Evolutionary conservation across 1,140 invertebrate genomes (phyloP), one percentile per base, ranked within the genome.

Genomic region (Oscheius sp.): DNA sequence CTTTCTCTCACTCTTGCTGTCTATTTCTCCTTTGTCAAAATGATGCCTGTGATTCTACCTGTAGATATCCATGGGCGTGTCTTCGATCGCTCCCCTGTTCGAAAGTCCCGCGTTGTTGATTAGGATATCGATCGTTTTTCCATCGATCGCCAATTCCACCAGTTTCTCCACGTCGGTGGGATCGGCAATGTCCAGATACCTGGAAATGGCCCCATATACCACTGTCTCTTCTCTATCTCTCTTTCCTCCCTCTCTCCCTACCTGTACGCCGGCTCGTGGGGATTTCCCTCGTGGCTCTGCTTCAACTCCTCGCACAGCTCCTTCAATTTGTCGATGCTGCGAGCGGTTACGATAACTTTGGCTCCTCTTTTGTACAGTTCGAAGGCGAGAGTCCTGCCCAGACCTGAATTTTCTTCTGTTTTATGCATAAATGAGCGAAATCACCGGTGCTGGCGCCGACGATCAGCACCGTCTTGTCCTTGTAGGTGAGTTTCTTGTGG

Each of bases 71-170:
- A 94, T 82, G 42, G 89, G 87, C 2, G 94, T 95, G 52, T 90
- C 87, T 23, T 89, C 73, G 64, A 91, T 90, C 78, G 89, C 87
- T 4, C 93, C 93, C 80, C 95, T 86, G 23, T 67, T 77, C 0
- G 74, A 38, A 32, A 76, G 36, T 45, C 76, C 76, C 2, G 76
- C 76, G 38, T 77, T 77, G 61, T 77, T 77, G 42, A 77, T 63
- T 26, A 77, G 75, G 58, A 77, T 52, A 32, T 77, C 76, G 68
- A 77, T 78, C 35, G 36, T 73, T 65, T 52, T 68, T 42, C 73
- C 73, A 65, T 73, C 62, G 59, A 23, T 46, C 7, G 45, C 61
- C 28, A 75, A 36, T 32, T 75, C 28, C 2, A 32, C 73, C 38
- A 68, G 28, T 15, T 68, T 26, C 20, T 67, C 34, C 4, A 66